These are phyloP conservation scores for Allolobophora icterica DNA, from an alignment of 2,888 invertebrate genomes.

Conservation along the genomic window DNA sequence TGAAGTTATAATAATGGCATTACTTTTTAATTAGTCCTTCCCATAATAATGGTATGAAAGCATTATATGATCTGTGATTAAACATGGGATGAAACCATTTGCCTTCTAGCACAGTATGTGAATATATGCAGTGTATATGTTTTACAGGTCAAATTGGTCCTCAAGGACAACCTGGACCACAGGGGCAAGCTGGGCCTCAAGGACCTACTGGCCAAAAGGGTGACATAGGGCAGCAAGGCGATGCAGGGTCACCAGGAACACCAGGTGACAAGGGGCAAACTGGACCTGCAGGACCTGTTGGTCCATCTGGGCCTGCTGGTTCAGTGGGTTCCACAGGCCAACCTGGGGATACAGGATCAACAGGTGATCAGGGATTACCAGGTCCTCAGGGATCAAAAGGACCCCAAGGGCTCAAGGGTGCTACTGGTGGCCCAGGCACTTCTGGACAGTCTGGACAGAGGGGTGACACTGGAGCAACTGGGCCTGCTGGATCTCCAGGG, in stretches of 20 bases:
- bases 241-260: slow-evolving; percentile 36
- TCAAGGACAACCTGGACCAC: slow-evolving; percentile 36
- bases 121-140: neutral
- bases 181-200: slow-evolving; percentile 31
- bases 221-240: slow-evolving; percentile 22
- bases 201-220: slow-evolving; percentile 37
- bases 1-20: neutral
- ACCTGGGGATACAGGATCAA: slow-evolving; percentile 29
- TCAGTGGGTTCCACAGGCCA: slow-evolving; percentile 27
- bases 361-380: slow-evolving; percentile 32
- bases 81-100: neutral
- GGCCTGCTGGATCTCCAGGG: slow-evolving; percentile 35
- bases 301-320: slow-evolving; percentile 28
- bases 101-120: neutral
- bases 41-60: too few species aligned
- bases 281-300: slow-evolving; percentile 34
- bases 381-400: slow-evolving; percentile 37
- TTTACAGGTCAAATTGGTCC: slow-evolving; percentile 34
- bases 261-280: slow-evolving; percentile 41
- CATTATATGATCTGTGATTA: neutral
- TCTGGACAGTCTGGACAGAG: slow-evolving; percentile 37
- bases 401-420: slow-evolving; percentile 29
- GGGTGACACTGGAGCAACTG: slow-evolving; percentile 40
- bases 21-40: too few species aligned
- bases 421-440: slow-evolving; percentile 37